These are phyloP conservation scores for Hecatera dysodea DNA, from an alignment of 2,888 invertebrate genomes.

Conservation along the genomic window DNA sequence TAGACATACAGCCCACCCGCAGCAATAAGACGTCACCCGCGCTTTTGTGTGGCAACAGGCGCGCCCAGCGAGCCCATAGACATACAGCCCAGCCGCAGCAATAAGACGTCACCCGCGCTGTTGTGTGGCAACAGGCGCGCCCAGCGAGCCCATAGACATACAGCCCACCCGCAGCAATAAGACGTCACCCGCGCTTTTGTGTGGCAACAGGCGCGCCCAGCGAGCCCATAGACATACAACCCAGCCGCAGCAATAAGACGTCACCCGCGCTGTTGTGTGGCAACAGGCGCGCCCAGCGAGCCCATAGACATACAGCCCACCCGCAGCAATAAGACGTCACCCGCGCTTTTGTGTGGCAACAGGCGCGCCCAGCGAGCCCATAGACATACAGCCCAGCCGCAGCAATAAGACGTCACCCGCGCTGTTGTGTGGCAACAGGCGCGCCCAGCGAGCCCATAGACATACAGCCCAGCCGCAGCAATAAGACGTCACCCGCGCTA, in stretches of 20 bases:
- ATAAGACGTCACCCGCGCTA: conserved; percentile 68
- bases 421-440: conserved; percentile 76
- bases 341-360: conserved; percentile 73
- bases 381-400: conserved; percentile 76
- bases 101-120: conserved; percentile 66
- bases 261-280: conserved; percentile 73
- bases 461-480: conserved; percentile 72
- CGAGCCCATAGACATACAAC: conserved; percentile 80
- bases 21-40: conserved; percentile 59
- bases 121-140: conserved; percentile 77
- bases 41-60: conserved; percentile 77
- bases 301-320: conserved; percentile 82
- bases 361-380: conserved; percentile 72
- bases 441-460: conserved; percentile 77
- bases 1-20: conserved; percentile 77
- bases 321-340: conserved; percentile 55
- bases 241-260: conserved; percentile 62
- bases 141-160: conserved; percentile 73
- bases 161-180: conserved; percentile 68
- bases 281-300: conserved; percentile 69
- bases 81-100: conserved; percentile 61
- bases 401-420: conserved; percentile 63
- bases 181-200: conserved; percentile 68
- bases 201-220: conserved; percentile 68
- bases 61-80: conserved; percentile 72